These are phyloP conservation scores for Erinaceus europaeus DNA, from an alignment of 2,113 vertebrate species.

Conservation along the genomic window DNA sequence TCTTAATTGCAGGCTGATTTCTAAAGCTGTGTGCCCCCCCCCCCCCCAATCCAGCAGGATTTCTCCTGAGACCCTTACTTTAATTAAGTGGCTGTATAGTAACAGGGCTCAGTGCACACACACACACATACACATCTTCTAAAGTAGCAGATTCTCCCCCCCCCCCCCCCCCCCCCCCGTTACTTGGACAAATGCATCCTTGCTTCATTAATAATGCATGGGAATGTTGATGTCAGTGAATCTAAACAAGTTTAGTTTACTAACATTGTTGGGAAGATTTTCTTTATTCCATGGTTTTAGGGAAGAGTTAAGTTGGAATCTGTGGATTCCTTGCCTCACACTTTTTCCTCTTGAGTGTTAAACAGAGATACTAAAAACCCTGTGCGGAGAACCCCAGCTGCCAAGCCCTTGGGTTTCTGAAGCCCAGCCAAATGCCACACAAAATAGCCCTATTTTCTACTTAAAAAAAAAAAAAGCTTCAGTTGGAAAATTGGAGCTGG, in stretches of 20 bases:
- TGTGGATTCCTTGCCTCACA: background rate
- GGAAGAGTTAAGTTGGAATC: background rate
- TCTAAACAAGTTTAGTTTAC: background rate
- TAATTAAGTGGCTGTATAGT: conserved; percentile 27
- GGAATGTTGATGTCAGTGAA: background rate
- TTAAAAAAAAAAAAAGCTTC: background rate
- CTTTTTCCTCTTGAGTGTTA: background rate
- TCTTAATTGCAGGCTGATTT: conserved; percentile 36
- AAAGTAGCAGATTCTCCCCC: conserved; percentile 1
- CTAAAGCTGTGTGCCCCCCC: background rate
- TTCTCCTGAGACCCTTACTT: conserved; percentile 42
- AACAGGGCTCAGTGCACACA: conserved; percentile 27
- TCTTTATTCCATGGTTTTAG: background rate
- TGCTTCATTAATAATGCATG: background rate
- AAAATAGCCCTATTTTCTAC: conserved; percentile 20
- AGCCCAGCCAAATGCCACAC: background rate
- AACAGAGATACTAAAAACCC: background rate
- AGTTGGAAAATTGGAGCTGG: background rate
- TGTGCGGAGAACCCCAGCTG: background rate
- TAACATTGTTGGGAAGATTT: background rate
- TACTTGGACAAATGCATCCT: background rate
- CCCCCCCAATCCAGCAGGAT: background rate
- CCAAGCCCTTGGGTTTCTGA: background rate
- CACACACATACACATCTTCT: conserved; percentile 16
- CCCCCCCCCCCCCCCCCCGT: background rate